Evolutionary conservation across 2,797 vertebrate genomes (phyloP).

Genomic region (Halcyon leucocephala): DNA sequence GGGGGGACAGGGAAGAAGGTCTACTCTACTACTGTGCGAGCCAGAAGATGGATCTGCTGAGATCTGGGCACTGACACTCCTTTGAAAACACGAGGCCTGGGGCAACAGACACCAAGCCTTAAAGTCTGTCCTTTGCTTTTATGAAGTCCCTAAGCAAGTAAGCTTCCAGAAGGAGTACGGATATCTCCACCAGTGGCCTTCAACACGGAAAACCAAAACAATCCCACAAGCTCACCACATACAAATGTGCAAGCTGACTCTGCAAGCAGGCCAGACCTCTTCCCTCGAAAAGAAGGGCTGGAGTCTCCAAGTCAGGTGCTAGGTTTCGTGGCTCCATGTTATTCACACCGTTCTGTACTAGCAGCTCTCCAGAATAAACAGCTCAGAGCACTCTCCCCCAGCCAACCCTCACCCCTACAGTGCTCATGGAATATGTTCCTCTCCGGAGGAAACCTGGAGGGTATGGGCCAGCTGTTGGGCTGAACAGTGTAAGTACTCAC

Average conservation of each 20-base stretch:
- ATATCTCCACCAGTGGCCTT: neutral
- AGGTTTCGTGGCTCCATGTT: neutral
- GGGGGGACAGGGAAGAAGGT: neutral
- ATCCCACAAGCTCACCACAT: neutral
- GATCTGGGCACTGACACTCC: neutral
- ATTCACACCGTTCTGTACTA: neutral
- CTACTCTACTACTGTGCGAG: neutral
- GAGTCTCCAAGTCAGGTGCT: neutral
- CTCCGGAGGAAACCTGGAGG: neutral
- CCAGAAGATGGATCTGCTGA: neutral
- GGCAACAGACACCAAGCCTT: neutral
- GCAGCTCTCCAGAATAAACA: neutral
- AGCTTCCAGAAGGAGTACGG: neutral
- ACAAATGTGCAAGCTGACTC: neutral
- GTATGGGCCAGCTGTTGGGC: neutral
- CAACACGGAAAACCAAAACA: neutral
- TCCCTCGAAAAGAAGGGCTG: neutral
- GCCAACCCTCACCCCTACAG: neutral
- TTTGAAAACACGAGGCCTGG: neutral
- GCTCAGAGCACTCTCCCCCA: neutral
- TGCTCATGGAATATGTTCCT: neutral
- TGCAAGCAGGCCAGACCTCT: neutral
- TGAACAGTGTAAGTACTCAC: neutral
- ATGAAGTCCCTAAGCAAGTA: neutral
- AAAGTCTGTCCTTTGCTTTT: neutral